These are phyloP conservation scores for Candoia aspera DNA, from an alignment of 2,113 vertebrate genomes.

Conservation along the genomic window DNA sequence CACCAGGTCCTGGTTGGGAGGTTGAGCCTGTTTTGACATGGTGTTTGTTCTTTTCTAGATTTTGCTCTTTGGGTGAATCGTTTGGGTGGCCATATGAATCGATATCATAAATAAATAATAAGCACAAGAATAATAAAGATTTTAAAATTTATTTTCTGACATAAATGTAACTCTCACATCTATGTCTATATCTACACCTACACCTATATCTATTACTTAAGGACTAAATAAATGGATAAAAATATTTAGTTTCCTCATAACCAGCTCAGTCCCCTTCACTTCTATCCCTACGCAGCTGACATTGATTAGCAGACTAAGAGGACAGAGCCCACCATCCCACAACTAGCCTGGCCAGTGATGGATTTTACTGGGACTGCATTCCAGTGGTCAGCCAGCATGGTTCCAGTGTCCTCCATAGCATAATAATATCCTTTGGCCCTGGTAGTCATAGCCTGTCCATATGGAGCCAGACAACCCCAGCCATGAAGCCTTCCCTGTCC, in stretches of 20 bases:
- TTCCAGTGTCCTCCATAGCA: background rate
- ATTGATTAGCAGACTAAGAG: background rate
- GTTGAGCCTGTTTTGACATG: background rate
- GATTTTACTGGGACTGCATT: background rate
- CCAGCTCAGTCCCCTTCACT: background rate
- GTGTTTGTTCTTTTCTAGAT: background rate
- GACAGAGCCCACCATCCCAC: background rate
- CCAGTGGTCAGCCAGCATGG: background rate
- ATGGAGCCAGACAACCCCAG: background rate
- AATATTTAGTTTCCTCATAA: background rate
- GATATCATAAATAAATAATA: background rate
- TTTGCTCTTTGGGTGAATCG: background rate
- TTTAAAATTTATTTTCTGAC: background rate
- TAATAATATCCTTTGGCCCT: background rate
- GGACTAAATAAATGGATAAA: background rate
- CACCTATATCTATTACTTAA: too few relatives aligned
- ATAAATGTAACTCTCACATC: background rate
- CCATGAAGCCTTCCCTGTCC: background rate
- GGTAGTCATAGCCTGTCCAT: background rate
- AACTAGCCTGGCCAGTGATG: background rate
- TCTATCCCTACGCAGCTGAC: background rate
- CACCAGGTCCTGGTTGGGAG: background rate
- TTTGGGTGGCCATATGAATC: background rate
- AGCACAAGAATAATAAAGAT: background rate
- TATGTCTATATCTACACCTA: too few relatives aligned